Evolutionary conservation across 2,797 vertebrate species (phyloP).

Genomic region (Galago senegalensis): DNA sequence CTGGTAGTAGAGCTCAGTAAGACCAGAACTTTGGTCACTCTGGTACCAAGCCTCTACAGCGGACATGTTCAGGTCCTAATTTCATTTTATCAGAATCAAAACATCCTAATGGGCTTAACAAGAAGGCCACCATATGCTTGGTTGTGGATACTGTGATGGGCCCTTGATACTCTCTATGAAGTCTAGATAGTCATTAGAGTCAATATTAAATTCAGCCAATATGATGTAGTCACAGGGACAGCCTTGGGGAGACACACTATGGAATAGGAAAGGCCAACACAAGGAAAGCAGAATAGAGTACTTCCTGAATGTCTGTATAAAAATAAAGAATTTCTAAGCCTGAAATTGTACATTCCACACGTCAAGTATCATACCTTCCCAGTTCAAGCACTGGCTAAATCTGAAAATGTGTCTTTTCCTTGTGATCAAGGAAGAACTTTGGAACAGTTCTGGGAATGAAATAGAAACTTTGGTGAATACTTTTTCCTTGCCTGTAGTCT

Average conservation of each 20-base stretch:
- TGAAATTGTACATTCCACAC: neutral
- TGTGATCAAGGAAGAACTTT: neutral
- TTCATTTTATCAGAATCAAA: neutral
- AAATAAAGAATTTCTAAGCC: constrained; percentile 43
- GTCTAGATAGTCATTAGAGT: neutral
- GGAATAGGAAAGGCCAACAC: neutral
- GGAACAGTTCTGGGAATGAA: constrained; percentile 35
- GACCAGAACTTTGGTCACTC: neutral
- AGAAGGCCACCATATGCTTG: neutral
- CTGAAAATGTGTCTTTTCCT: constrained; percentile 51
- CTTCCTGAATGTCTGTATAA: neutral
- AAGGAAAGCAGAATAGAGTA: neutral
- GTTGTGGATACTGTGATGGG: neutral
- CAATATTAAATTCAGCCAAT: neutral
- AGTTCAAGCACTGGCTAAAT: constrained; percentile 13
- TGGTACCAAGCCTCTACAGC: neutral
- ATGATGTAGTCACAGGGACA: neutral
- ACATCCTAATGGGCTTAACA: neutral
- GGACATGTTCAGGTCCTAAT: neutral
- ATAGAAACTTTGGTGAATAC: constrained; percentile 20
- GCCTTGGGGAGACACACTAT: neutral
- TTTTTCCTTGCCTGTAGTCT: neutral
- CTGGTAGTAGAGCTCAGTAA: too few species aligned
- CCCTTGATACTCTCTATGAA: neutral
- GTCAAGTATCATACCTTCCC: neutral